phyloP scores from a whole-genome alignment of 2,113 vertebrate genomes.

The Ariopsis seemanni region DNA sequence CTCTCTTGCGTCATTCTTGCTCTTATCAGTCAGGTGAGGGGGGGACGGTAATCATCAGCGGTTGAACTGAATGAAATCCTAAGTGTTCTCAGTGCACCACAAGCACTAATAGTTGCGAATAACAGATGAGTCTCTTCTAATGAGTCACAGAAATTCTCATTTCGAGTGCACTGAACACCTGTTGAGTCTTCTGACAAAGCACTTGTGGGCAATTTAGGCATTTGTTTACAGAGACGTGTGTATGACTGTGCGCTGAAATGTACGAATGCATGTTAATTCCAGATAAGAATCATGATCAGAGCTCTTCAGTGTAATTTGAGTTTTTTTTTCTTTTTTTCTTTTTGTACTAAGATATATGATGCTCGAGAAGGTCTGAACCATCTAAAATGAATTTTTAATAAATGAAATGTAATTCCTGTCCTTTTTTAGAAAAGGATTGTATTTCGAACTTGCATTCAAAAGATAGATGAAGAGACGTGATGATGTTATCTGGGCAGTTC shows the following conservation, averaged over 20 bases:
- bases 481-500: background rate
- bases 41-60: background rate
- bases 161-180: conserved; percentile 20
- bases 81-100: background rate
- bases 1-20: background rate
- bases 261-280: conserved; percentile 12
- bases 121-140: conserved; percentile 9
- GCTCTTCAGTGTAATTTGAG: background rate
- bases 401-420: background rate
- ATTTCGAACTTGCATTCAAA: background rate
- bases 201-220: conserved; percentile 3
- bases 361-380: background rate
- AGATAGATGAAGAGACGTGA: background rate
- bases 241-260: conserved; percentile 15
- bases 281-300: background rate
- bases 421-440: background rate
- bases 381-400: background rate
- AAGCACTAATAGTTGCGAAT: background rate
- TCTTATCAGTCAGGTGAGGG: conserved; percentile 13
- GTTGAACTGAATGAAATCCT: background rate
- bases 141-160: conserved; percentile 36
- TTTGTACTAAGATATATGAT: background rate
- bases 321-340: background rate
- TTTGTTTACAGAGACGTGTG: conserved; percentile 8
- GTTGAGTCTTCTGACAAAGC: conserved; percentile 33